Base-by-base conservation (phyloP, 1,140 invertebrate genomes). In the Scylla paramamosain region DNA sequence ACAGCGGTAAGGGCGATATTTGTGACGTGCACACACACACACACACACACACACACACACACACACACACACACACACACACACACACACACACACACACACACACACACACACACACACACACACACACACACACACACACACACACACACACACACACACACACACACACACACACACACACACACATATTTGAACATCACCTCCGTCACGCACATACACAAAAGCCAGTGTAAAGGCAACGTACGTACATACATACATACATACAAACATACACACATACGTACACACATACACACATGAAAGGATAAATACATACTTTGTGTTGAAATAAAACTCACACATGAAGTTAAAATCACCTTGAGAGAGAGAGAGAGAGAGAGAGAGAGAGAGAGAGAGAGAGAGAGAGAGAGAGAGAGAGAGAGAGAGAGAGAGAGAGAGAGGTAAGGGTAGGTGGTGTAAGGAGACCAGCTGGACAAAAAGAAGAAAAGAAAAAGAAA, bases 11-110 rank as follows among this genome's bases (percentile, higher is more conserved):
- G 25, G 25, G 25, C 82, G 29, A n/a, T n/a, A n/a, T n/a, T n/a
- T n/a, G n/a, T n/a, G n/a, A n/a, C n/a, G n/a, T n/a, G n/a, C 77
- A 82, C 77, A 82, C 77, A 82, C 77, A 82, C 77, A 82, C 77
- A 82, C 77, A 82, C 77, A 82, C 77, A 82, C 77, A 82, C 28
- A 82, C 28, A 82, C 77, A 82, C 77, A 82, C 77, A 82, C 77
- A 82, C 77, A 82, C 77, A 82, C 77, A 82, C 77, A 82, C 28
- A 82, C 83, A 86, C 83, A 86, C 83, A 86, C 83, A 86, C 83
- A 86, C 83, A 86, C 83, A 86, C 83, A 86, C 83, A 86, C 83
- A 86, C 83, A 86, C 83, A 86, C 83, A 86, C 83, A 28, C n/a
- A 28, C 16, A 28, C 83, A 28, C 14, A 86, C 77, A 82, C 77